phyloP scores from a whole-genome alignment of 64 coral and sea anemone genomes.

The Montipora cactus region DNA sequence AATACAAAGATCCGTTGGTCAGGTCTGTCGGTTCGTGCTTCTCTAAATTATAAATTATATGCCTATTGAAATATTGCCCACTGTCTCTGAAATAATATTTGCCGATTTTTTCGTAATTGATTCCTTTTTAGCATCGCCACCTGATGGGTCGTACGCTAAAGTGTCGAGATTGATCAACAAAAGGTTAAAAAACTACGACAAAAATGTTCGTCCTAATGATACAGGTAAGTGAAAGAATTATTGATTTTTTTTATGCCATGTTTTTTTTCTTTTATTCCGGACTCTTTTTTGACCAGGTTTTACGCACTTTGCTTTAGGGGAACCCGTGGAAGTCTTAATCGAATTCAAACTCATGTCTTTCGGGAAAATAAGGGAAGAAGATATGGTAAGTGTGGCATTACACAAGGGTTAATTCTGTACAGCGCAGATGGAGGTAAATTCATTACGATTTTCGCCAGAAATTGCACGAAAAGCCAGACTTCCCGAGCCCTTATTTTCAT shows the following conservation, averaged over 20 bases:
- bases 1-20: no score
- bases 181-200: slow-evolving; percentile 75
- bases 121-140: background rate
- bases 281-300: background rate
- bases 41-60: no score
- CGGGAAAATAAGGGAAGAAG: slow-evolving; percentile 90
- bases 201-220: slow-evolving; percentile 88
- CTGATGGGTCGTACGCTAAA: slow-evolving; percentile 59
- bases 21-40: no score
- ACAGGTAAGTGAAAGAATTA: slow-evolving; percentile 46
- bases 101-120: no score
- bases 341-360: slow-evolving; percentile 94
- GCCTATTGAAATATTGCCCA: no score
- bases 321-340: slow-evolving; percentile 84
- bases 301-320: slow-evolving; percentile 24
- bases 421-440: no score
- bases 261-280: background rate
- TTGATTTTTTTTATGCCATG: background rate
- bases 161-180: slow-evolving; percentile 62
- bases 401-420: no score
- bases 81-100: no score
- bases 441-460: no score
- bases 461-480: no score
- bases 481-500: background rate
- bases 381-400: slow-evolving; percentile 71